These are phyloP conservation scores for Periparus ater DNA, from an alignment of 2,797 vertebrate genomes.

Conservation along the genomic window DNA sequence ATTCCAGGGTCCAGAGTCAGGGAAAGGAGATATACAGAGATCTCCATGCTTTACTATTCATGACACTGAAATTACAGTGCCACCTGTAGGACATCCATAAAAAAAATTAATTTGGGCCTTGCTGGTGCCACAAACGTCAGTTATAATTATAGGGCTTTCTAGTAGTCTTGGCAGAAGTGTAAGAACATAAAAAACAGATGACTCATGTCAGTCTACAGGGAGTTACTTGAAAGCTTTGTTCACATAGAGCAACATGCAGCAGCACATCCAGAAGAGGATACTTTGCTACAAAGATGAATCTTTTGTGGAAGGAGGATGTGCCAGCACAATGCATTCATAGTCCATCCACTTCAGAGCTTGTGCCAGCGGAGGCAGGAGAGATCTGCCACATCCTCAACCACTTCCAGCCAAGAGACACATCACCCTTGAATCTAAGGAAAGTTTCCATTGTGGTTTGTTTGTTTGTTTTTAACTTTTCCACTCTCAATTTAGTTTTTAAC, in stretches of 20 bases:
- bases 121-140: not conserved
- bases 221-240: not conserved
- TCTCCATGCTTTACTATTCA: not conserved
- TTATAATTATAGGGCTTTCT: not conserved
- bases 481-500: not conserved
- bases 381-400: not conserved
- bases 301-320: not conserved
- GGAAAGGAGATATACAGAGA: not conserved
- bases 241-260: not conserved
- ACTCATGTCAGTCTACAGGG: not conserved
- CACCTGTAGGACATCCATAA: constrained; percentile 40
- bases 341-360: not conserved
- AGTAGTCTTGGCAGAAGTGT: not conserved
- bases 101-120: not conserved
- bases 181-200: not conserved
- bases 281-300: not conserved
- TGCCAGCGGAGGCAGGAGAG: not conserved
- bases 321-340: not conserved
- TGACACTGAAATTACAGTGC: constrained; percentile 47
- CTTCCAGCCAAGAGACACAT: not conserved
- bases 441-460: not conserved
- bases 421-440: not conserved
- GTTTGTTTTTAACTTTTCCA: not conserved
- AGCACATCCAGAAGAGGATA: not conserved
- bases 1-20: not conserved